phyloP scores from a whole-genome alignment of 2,113 vertebrate species.

The Microcebus tavaratra region DNA sequence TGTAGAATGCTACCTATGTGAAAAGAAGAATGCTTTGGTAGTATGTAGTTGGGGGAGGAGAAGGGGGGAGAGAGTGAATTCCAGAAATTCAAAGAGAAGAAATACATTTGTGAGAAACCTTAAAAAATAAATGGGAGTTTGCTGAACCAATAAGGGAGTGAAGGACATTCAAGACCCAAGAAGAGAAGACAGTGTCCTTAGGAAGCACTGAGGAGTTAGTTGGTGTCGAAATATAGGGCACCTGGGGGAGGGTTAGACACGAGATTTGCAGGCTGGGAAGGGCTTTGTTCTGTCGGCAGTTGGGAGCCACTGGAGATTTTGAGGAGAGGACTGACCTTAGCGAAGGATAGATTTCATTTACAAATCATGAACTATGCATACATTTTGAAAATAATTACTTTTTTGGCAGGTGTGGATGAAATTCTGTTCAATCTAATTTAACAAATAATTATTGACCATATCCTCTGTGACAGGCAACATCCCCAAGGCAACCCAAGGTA shows the following conservation, averaged over 20 bases:
- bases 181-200: background rate
- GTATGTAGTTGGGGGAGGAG: background rate
- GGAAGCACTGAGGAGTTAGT: background rate
- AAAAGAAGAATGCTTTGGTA: background rate
- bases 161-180: background rate
- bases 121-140: background rate
- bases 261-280: background rate
- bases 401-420: background rate
- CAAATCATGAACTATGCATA: background rate
- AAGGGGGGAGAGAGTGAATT: background rate
- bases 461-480: background rate
- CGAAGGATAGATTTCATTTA: background rate
- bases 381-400: background rate
- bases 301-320: background rate
- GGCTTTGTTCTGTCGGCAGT: background rate
- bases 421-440: background rate
- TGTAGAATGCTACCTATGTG: background rate
- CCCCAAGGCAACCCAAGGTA: background rate
- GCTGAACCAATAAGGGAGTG: background rate
- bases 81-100: background rate
- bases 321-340: background rate
- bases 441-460: background rate
- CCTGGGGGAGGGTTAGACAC: too few relatives aligned
- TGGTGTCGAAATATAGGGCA: rapidly evolving
- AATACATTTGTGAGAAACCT: background rate